phyloP scores from a whole-genome alignment of 2,888 invertebrate genomes.

The Campopleginae sp. region DNA sequence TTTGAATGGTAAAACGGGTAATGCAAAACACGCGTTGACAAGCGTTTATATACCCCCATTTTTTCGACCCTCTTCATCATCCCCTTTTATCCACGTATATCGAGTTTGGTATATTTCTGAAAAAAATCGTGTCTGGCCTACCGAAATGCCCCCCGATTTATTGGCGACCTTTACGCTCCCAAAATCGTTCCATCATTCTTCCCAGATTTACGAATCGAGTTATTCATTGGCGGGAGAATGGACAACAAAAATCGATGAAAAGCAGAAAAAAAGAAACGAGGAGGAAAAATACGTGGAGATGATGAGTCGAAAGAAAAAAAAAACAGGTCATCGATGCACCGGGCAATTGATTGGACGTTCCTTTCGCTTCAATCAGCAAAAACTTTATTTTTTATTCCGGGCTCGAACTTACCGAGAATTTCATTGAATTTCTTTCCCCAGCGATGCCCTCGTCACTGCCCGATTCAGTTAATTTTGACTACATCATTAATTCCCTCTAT shows the following conservation, averaged over 20 bases:
- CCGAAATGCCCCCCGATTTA: background rate
- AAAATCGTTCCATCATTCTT: conserved; percentile 12
- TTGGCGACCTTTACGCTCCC: background rate
- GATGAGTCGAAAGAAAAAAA: background rate
- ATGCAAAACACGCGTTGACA: conserved; percentile 12
- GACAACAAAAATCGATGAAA: conserved; percentile 4
- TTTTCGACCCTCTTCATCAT: conserved; percentile 9
- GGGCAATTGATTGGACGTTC: background rate
- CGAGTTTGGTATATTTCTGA: conserved; percentile 4
- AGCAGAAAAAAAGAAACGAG: background rate
- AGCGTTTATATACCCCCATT: conserved; percentile 8
- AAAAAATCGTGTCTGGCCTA: conserved; percentile 13
- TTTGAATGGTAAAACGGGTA: conserved; percentile 6
- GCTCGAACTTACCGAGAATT: background rate
- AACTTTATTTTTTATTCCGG: background rate
- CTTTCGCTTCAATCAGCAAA: background rate
- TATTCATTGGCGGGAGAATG: background rate
- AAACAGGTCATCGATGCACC: background rate
- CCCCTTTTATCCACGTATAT: background rate
- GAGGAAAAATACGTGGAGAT: background rate
- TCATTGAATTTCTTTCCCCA: background rate
- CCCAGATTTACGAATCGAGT: conserved; percentile 8
- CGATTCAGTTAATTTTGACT: background rate
- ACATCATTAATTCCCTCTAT: background rate
- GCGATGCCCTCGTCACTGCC: background rate